Evolutionary conservation across 2,113 vertebrate genomes (phyloP).

Genomic region (Gambusia holbrooki): DNA sequence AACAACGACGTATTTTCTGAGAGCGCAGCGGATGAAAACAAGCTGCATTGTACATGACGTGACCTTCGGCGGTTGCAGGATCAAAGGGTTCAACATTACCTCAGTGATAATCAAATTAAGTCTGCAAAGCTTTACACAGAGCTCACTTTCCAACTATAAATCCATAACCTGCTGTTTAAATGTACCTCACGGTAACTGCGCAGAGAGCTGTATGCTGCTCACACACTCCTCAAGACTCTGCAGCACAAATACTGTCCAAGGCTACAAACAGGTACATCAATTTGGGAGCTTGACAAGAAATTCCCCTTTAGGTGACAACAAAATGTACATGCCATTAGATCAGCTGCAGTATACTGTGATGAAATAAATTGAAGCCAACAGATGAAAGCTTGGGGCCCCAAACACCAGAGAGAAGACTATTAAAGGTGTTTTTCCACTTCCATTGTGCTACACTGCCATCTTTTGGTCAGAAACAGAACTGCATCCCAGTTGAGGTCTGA

Average conservation of each 20-base stretch:
- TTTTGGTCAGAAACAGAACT: conserved; percentile 46
- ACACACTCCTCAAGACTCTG: conserved; percentile 37
- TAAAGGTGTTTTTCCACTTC: neutral
- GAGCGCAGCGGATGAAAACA: conserved; percentile 19
- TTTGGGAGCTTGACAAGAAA: conserved; percentile 65
- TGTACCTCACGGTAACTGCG: conserved; percentile 32
- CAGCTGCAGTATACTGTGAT: conserved; percentile 67
- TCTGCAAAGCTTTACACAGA: conserved; percentile 35
- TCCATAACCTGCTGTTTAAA: conserved; percentile 32
- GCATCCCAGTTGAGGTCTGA: neutral
- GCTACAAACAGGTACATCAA: conserved; percentile 71
- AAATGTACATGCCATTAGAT: conserved; percentile 74
- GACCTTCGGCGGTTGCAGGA: conserved; percentile 38
- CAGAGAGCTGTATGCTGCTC: conserved; percentile 51
- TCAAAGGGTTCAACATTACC: conserved; percentile 54
- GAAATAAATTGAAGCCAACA: conserved; percentile 73
- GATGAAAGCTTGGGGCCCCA: conserved; percentile 65
- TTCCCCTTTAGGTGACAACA: conserved; percentile 70
- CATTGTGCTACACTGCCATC: conserved; percentile 68
- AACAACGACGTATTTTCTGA: conserved; percentile 7
- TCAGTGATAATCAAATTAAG: conserved; percentile 58
- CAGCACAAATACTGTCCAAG: conserved; percentile 65
- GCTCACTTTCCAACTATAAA: conserved; percentile 38
- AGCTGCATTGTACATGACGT: conserved; percentile 25
- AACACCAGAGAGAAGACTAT: conserved; percentile 36